Base-by-base conservation (phyloP, 2,113 vertebrate genomes). In the Tetrao urogallus region DNA sequence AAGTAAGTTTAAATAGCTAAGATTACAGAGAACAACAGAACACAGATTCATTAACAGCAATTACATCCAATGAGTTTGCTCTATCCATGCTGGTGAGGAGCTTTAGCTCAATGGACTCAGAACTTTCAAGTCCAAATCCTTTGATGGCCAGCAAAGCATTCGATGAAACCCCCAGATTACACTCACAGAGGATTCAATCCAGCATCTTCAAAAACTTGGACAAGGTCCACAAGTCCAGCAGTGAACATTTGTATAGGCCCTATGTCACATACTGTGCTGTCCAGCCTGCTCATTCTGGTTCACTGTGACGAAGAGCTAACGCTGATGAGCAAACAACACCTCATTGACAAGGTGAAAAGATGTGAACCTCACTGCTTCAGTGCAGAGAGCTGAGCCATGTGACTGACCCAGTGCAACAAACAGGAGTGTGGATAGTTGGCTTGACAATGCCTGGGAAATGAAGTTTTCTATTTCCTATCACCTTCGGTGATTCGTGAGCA, bases 341-440 rank as follows among this genome's bases (percentile, higher is more conserved):
- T 64, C 30, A 36, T 13, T 52, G 63, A 28, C 19, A 74, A 74
- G 42, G 67, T 50, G 13, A 82, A 64, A 22, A 52, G 63, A 61
- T 0, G 0, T 13, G 25, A 82, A 56, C 32, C 56, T 63, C 34
- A 32, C 0, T 0, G 17, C 75, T 91, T 34, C 54, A 73, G 61
- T 54, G 50, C 3, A 65, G 82, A 66, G 56, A 52, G 34, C 65
- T 66, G 27, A n/a, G 36, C 48, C 66, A 43, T 0, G 0, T 47
- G 32, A 48, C 81, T 38, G 54, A 57, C 22, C 64, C 32, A 79
- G 64, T n/a, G 76, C 57, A 30, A 45, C 24, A 82, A 87, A 65
- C 11, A 10, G 24, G 25, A 54, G 72, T 17, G 2, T 12, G 32
- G 38, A 10, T 48, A 85, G 67, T 13, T n/a, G 42, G 60, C 76